Percentiles rank a stretch among this genome's conserved stretches.
Conservation (phyloP, 2,888 invertebrate genomes). For the Eilema sororculum region DNA sequence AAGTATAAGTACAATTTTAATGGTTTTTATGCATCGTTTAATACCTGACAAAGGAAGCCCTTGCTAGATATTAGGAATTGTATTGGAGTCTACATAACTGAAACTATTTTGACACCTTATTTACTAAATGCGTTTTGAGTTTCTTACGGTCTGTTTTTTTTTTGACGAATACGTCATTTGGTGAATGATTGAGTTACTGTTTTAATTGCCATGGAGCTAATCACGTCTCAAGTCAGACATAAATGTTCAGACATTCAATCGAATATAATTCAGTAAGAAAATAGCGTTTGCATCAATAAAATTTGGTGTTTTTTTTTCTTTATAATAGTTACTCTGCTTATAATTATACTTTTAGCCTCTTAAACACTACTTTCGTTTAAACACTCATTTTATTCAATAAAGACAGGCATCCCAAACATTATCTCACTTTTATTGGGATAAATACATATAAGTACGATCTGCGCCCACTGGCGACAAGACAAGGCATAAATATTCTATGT, state of each 20-base stretch:
- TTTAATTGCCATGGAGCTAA: background rate
- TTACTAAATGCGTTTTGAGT: background rate
- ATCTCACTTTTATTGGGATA: constrained; percentile 23
- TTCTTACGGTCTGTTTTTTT: background rate
- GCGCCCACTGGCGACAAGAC: background rate
- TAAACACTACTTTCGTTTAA: constrained; percentile 40
- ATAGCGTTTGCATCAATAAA: constrained; percentile 25
- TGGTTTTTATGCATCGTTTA: background rate
- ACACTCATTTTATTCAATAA: constrained; percentile 40
- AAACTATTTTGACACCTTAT: background rate
- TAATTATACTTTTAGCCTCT: constrained; percentile 51
- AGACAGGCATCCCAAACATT: constrained; percentile 31
- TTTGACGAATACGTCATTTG: background rate
- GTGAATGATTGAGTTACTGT: background rate
- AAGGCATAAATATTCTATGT: background rate
- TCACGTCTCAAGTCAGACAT: constrained; percentile 5
- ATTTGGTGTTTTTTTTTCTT: constrained; percentile 35
- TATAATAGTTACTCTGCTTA: constrained; percentile 46
- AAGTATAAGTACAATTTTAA: no score
- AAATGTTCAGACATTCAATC: background rate
- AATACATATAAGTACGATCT: constrained; percentile 14
- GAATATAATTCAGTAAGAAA: constrained; percentile 24
- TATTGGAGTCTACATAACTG: background rate
- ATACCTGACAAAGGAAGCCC: background rate
- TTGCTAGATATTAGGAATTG: background rate